Conservation (phyloP, 2,113 vertebrate genomes). For the Bubo scandiacus region DNA sequence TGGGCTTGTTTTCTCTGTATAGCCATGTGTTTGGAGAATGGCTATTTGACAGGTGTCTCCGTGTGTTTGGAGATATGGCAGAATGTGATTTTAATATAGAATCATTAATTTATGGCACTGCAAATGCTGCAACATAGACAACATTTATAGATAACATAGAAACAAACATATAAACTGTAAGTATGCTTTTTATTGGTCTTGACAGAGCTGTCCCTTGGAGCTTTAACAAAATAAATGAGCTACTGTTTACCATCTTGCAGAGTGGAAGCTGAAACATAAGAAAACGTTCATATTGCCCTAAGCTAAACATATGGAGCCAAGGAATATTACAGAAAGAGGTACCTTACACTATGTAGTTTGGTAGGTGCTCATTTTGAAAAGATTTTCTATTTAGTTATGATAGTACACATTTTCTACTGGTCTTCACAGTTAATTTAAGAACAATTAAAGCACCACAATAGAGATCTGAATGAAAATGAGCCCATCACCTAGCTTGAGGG, state of each 20-base stretch:
- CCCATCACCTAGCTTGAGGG: neutral
- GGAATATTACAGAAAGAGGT: neutral
- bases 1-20: neutral
- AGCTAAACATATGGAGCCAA: constrained; percentile 33
- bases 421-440: neutral
- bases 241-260: constrained; percentile 29
- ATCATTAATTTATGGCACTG: neutral
- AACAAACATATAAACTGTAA: neutral
- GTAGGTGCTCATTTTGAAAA: neutral
- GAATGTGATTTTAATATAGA: neutral
- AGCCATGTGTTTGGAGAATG: neutral
- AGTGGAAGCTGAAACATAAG: constrained; percentile 37
- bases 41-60: too few species aligned
- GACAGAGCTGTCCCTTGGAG: constrained; percentile 25
- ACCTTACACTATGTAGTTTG: neutral
- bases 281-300: constrained; percentile 34
- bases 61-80: neutral
- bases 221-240: constrained; percentile 52
- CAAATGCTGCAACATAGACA: neutral
- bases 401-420: neutral
- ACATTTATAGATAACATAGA: neutral
- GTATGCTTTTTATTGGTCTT: constrained; percentile 30
- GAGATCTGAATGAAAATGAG: neutral
- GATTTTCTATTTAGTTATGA: neutral
- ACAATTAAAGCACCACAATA: neutral